Evolutionary conservation across 2,113 vertebrate species (phyloP), one percentile per base, ranked within the genome.

Genomic region (Zingel zingel): DNA sequence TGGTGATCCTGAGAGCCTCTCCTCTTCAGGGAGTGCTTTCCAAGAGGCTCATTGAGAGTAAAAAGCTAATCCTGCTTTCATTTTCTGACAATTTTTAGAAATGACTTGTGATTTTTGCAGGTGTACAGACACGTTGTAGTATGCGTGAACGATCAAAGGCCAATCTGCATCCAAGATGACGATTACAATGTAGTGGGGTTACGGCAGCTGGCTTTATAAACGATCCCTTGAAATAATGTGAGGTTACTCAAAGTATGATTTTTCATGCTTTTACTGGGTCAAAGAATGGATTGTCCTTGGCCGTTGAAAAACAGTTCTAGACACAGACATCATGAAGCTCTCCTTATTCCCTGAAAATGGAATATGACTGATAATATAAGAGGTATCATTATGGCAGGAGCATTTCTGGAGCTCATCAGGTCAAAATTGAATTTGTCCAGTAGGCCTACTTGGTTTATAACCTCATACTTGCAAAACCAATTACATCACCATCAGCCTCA

Each of bases 251-350:
- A 51, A 53, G 33, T n/a, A 39, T 25, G 21, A 79, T 54, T 68
- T 62, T 62, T 74, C 23, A 73, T 67, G 50, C 54, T 73, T 57
- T 63, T 76, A 69, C 11, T 74, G 13, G 48, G 67, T 57, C 47
- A 63, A 77, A 77, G 15, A 77, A 18, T 56, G 25, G 45, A 47
- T 62, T 43, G 56, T 36, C 62, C 68, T 63, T 77, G 33, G 56
- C 36, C 48, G 18, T n/a, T 71, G 16, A 70, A 74, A 79, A 76
- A 5, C 45, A 45, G 54, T 74, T 50, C 14, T 27, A 30, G 19
- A 59, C 33, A 45, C 47, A 53, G 51, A 59, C 58, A 58, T 78
- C 64, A 64, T 78, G 53, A 79, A 78, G 13, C 50, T 64, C 36
- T 39, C 21, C 47, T 11, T 65, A 30, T n/a, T 36, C 4, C 10